Conservation (phyloP, 1,140 invertebrate genomes). For the Drosophila dunni region DNA sequence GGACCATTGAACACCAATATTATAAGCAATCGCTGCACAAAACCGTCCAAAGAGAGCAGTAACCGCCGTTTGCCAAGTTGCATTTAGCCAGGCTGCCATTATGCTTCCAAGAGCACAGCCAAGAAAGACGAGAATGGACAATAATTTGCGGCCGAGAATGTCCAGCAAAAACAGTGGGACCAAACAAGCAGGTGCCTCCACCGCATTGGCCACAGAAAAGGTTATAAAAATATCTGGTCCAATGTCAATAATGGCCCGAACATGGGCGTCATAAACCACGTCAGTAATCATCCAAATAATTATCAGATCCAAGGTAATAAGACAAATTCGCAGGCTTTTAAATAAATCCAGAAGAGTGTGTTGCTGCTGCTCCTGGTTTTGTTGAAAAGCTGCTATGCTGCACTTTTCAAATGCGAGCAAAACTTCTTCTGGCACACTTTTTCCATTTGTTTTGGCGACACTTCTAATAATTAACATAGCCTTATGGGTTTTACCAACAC, state of each 20-base stretch:
- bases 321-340: conserved; percentile 88
- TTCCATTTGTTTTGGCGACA: conserved; percentile 92
- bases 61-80: conserved; percentile 88
- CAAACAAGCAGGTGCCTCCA: conserved; percentile 90
- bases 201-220: conserved; percentile 92
- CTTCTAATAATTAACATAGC: conserved; percentile 90
- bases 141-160: conserved; percentile 92
- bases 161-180: conserved; percentile 91
- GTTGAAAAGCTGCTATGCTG: conserved; percentile 71
- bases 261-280: conserved; percentile 93
- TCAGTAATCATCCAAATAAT: conserved; percentile 93
- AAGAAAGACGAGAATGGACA: conserved; percentile 91
- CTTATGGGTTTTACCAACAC: conserved; percentile 91
- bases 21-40: conserved; percentile 93
- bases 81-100: conserved; percentile 88
- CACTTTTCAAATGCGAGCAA: conserved; percentile 88
- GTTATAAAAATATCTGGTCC: conserved; percentile 92
- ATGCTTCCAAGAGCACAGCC: conserved; percentile 92
- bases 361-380: conserved; percentile 87
- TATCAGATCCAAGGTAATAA: conserved; percentile 90
- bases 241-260: conserved; percentile 91
- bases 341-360: conserved; percentile 92
- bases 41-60: conserved; percentile 92
- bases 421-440: conserved; percentile 88
- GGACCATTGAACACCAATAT: conserved; percentile 94